A percentile compares a stretch with the other conserved stretches of the same genome.
phyloP scores from a whole-genome alignment of 2,888 invertebrate genomes.

The Drosophila birchii region DNA sequence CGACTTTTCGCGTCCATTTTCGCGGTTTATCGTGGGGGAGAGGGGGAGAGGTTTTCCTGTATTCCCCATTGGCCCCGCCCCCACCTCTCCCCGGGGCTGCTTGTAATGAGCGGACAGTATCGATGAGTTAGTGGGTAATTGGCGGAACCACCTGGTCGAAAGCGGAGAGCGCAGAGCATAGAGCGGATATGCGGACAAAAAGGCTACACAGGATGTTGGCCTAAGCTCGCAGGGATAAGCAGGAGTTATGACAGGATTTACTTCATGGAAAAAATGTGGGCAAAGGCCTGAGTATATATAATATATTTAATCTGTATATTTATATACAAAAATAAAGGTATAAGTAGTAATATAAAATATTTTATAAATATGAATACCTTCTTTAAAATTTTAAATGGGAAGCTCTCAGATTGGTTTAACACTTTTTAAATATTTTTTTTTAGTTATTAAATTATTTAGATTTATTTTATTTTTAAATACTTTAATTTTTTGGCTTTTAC shows the following conservation, averaged over 20 bases:
- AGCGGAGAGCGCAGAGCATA: not conserved
- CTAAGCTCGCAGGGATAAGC: not conserved
- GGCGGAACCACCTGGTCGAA: slow-evolving; percentile 3
- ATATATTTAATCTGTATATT: not conserved
- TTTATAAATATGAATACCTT: too few species aligned
- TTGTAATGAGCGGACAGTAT: slow-evolving; percentile 33
- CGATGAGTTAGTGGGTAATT: slow-evolving; percentile 22
- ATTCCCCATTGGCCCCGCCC: too few species aligned
- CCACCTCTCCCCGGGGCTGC: not conserved
- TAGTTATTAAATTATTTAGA: not conserved
- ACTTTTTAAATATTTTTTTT: not conserved
- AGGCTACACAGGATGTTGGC: slow-evolving; percentile 35
- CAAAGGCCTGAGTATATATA: too few species aligned
- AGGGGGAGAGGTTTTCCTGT: not conserved
- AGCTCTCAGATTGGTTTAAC: not conserved
- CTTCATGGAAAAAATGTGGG: not conserved
- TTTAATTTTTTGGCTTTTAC: not conserved
- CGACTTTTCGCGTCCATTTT: slow-evolving; percentile 32
- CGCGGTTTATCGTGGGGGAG: slow-evolving; percentile 38
- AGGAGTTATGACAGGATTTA: slow-evolving; percentile 2
- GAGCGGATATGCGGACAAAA: slow-evolving; percentile 21
- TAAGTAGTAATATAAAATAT: too few species aligned
- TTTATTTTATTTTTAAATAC: not conserved
- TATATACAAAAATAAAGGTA: fast-evolving
- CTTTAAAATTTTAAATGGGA: too few species aligned